These are phyloP conservation scores for Solea solea DNA, from an alignment of 2,113 vertebrate genomes.

Conservation along the genomic window DNA sequence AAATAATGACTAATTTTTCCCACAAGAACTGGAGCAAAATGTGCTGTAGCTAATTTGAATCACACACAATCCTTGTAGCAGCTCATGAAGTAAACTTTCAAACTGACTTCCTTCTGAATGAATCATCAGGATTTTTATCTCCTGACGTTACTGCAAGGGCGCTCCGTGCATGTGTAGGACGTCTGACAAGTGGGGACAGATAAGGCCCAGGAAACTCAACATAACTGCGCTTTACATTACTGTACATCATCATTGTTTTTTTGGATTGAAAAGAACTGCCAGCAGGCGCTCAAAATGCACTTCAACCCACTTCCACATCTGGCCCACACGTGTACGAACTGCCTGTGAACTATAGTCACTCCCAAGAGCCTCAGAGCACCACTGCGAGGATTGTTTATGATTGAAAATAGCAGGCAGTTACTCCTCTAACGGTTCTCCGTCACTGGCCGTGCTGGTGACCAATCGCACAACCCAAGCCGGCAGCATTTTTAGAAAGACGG, in stretches of 20 bases:
- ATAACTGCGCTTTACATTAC: conserved; percentile 6
- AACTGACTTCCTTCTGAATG: conserved; percentile 30
- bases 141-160: conserved; percentile 21
- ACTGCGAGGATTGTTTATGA: conserved; percentile 70
- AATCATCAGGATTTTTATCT: conserved; percentile 50
- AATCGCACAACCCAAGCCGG: conserved; percentile 51
- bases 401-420: conserved; percentile 69
- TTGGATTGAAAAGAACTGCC: conserved; percentile 25
- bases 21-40: conserved; percentile 2
- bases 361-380: conserved; percentile 13
- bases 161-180: conserved; percentile 24
- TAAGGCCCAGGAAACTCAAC: conserved; percentile 1
- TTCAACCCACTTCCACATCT: conserved; percentile 56
- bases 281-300: conserved; percentile 14
- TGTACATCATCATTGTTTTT: conserved; percentile 10
- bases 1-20: conserved; percentile 7
- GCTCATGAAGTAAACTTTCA: conserved; percentile 11
- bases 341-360: conserved; percentile 33
- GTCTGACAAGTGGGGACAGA: conserved; percentile 5
- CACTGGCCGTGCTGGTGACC: conserved; percentile 56
- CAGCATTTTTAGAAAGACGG: conserved; percentile 66
- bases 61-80: background rate
- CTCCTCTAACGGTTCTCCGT: conserved; percentile 49
- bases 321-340: conserved; percentile 55
- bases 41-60: conserved; percentile 17